Evolutionary conservation across 2,888 invertebrate genomes (phyloP).

Genomic region (Taenaris catops): DNA sequence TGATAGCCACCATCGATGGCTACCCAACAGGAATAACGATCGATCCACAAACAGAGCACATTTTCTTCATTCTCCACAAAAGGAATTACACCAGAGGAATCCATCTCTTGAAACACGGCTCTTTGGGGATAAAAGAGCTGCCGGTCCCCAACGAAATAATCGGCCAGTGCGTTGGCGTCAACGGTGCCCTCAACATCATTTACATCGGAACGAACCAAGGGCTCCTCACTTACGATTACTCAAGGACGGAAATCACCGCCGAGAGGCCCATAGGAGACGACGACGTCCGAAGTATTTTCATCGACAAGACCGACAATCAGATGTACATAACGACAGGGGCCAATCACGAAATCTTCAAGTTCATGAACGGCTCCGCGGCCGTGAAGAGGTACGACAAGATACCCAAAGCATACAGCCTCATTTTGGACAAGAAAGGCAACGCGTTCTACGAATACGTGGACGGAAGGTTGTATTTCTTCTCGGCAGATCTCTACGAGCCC

Average conservation of each 20-base stretch:
- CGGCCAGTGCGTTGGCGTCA: slow-evolving; percentile 62
- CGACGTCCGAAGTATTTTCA: slow-evolving; percentile 59
- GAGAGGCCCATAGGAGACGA: slow-evolving; percentile 69
- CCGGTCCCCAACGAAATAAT: slow-evolving; percentile 55
- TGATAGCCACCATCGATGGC: slow-evolving; percentile 63
- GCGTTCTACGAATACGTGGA: slow-evolving; percentile 64
- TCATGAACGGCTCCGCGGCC: slow-evolving; percentile 61
- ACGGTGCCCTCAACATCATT: slow-evolving; percentile 41
- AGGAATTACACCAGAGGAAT: slow-evolving; percentile 67
- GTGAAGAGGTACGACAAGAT: slow-evolving; percentile 61
- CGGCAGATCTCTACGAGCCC: slow-evolving; percentile 56
- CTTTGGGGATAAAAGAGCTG: slow-evolving; percentile 57
- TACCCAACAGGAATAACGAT: slow-evolving; percentile 60
- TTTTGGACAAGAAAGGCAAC: slow-evolving; percentile 57
- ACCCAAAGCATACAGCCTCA: slow-evolving; percentile 61
- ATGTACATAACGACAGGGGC: slow-evolving; percentile 65
- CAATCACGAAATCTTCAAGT: slow-evolving; percentile 57
- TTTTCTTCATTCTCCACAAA: slow-evolving; percentile 66
- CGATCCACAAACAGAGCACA: slow-evolving; percentile 58
- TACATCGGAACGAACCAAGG: slow-evolving; percentile 71
- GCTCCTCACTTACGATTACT: slow-evolving; percentile 54
- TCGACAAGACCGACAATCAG: slow-evolving; percentile 55
- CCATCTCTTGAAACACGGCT: slow-evolving; percentile 56
- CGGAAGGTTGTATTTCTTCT: slow-evolving; percentile 62
- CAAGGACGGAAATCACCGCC: slow-evolving; percentile 49